Evolutionary conservation across 2,113 vertebrate species (phyloP), one percentile per base, ranked within the genome.

Genomic region (Seriola aureovittata): DNA sequence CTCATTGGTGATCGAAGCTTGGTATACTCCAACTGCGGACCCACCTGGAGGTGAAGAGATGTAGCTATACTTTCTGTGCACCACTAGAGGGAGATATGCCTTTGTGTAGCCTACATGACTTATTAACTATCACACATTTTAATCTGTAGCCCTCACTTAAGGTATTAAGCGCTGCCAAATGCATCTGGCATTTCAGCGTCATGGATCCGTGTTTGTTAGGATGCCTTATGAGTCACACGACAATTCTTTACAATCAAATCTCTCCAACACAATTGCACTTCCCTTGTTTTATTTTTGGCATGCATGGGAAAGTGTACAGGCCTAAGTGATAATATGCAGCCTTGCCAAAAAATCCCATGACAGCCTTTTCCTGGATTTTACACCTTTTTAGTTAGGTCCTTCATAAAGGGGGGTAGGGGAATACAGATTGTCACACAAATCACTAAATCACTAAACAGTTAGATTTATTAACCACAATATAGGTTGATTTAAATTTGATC

Each of bases 281-380:
- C 98, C 98, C 96, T 93, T 96, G 90, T 96, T 97, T 97, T 99
- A 98, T 99, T 98, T 99, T 97, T 96, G 96, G 97, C 96, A 95
- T 96, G 96, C 97, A 97, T 99, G 98, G 97, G 98, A 99, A 99
- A 97, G 97, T 96, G 95, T 93, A 94, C 94, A 91, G 93, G 88
- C 90, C 94, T 93, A 93, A 96, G 95, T 97, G 97, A 97, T 96
- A 97, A 97, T 95, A 95, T 92, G 91, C 91, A 93, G 91, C 93
- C 95, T 91, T 97, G 97, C 97, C 98, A 99, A 96, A 76, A 88
- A 95, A 85, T 90, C 93, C 91, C 96, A 96, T 95, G 96, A 96
- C 96, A 93, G 95, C 96, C 96, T 95, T 96, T 99, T 98, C 97
- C 97, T 99, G 97, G 96, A 97, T 97, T 97, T 97, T 97, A 98